Percentiles rank a stretch among this genome's conserved stretches.
These are phyloP conservation scores for Drosophila setosimentum DNA, from an alignment of 2,888 invertebrate genomes.

Conservation along the genomic window DNA sequence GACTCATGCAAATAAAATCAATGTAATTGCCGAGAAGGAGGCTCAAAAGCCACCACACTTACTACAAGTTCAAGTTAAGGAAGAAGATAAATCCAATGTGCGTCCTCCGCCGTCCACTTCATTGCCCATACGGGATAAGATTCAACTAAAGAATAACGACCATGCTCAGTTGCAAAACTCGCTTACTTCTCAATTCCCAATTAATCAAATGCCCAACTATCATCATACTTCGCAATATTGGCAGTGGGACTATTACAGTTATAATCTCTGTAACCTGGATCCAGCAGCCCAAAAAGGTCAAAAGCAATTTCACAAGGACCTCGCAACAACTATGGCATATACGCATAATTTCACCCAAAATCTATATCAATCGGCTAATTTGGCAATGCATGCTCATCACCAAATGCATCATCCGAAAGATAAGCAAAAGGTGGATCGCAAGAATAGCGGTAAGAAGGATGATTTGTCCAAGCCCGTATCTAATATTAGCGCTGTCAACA, in stretches of 20 bases:
- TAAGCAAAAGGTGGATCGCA: conserved; percentile 80
- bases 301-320: conserved; percentile 86
- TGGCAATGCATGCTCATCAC: conserved; percentile 84
- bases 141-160: conserved; percentile 73
- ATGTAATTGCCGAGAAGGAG: conserved; percentile 51
- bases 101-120: conserved; percentile 36
- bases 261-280: conserved; percentile 87
- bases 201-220: conserved; percentile 89
- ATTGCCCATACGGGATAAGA: conserved; percentile 70
- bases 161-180: conserved; percentile 79
- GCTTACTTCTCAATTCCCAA: conserved; percentile 87
- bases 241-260: conserved; percentile 88
- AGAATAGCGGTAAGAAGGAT: conserved; percentile 81
- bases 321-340: conserved; percentile 85
- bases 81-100: conserved; percentile 73
- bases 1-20: conserved; percentile 33
- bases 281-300: conserved; percentile 87
- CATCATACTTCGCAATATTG: conserved; percentile 89
- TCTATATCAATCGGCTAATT: conserved; percentile 83
- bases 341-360: conserved; percentile 84
- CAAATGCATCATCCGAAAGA: conserved; percentile 83
- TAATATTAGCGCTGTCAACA: conserved; percentile 33
- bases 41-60: conserved; percentile 47
- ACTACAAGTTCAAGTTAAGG: conserved; percentile 80
- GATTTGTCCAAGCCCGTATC: conserved; percentile 66